A percentile compares a stretch with the other conserved stretches of the same genome.
These are phyloP conservation scores for Sylvicola cinctus DNA, from an alignment of 2,888 invertebrate species.

Conservation along the genomic window DNA sequence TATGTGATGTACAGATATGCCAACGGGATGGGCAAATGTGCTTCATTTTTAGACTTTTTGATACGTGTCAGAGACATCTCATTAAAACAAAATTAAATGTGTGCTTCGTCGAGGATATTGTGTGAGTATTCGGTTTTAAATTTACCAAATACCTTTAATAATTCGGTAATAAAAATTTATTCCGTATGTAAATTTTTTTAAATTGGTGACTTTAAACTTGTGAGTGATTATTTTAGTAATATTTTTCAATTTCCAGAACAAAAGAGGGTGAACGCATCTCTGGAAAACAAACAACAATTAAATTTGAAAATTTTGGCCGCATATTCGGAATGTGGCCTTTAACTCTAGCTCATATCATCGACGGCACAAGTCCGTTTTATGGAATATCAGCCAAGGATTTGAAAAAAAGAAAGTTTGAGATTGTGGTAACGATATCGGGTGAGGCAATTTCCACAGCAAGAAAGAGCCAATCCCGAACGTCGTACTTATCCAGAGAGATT, in stretches of 20 bases:
- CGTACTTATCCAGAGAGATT: not conserved
- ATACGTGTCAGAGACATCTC: constrained; percentile 53
- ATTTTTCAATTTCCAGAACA: constrained; percentile 22
- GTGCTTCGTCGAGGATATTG: constrained; percentile 18
- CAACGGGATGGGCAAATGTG: constrained; percentile 58
- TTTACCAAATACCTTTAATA: no score
- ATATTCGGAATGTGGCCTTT: constrained; percentile 71
- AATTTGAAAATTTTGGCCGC: constrained; percentile 41
- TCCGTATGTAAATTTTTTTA: no score
- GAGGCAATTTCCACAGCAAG: not conserved
- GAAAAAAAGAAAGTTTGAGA: constrained; percentile 28
- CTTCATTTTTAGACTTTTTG: constrained; percentile 63
- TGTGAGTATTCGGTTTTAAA: no score
- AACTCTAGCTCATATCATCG: constrained; percentile 66
- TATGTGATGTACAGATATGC: no score
- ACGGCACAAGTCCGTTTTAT: constrained; percentile 55
- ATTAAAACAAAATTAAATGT: constrained; percentile 61
- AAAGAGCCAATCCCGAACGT: not conserved
- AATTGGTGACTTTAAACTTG: constrained; percentile 6
- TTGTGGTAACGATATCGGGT: not conserved
- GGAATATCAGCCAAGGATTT: constrained; percentile 59
- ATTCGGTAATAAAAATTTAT: no score
- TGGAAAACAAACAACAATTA: constrained; percentile 49
- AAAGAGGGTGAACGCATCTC: constrained; percentile 50
- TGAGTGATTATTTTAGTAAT: constrained; percentile 16